Evolutionary conservation across 2,113 vertebrate species (phyloP).

Genomic region (Paracanthobrama guichenoti): DNA sequence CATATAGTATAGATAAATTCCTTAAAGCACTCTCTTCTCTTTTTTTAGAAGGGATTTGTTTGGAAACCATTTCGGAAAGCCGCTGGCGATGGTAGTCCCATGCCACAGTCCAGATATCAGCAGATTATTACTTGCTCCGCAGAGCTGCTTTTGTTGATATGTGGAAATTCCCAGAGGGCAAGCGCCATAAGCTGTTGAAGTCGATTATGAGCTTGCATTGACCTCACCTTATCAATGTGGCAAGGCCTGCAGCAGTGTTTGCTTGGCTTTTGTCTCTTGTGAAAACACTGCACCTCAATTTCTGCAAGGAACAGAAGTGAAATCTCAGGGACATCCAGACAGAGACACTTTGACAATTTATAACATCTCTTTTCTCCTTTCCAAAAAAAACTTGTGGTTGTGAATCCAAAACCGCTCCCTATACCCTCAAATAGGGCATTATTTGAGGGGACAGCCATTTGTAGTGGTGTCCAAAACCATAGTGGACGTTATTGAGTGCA

Average conservation of each 20-base stretch:
- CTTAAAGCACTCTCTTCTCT: not conserved
- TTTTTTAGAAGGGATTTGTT: constrained; percentile 38
- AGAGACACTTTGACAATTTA: constrained; percentile 58
- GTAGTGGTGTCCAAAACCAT: too few species aligned
- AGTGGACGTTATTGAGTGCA: too few species aligned
- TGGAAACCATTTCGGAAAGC: constrained; percentile 31
- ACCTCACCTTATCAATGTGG: constrained; percentile 66
- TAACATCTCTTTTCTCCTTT: constrained; percentile 49
- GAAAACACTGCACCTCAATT: constrained; percentile 57
- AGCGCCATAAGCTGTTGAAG: constrained; percentile 64
- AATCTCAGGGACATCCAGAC: constrained; percentile 43
- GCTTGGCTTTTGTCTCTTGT: constrained; percentile 58
- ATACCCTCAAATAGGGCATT: too few species aligned
- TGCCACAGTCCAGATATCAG: constrained; percentile 51
- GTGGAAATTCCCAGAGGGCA: constrained; percentile 50
- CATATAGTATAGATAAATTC: constrained; percentile 41
- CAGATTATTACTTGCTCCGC: constrained; percentile 53
- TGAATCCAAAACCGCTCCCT: too few species aligned
- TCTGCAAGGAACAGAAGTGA: constrained; percentile 51
- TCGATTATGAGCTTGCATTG: constrained; percentile 62
- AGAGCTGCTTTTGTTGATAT: constrained; percentile 56
- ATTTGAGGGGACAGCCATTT: too few species aligned
- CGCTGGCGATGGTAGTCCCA: constrained; percentile 34
- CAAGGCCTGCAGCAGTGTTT: constrained; percentile 56
- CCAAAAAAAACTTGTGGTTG: not conserved